Evolutionary conservation across 2,797 vertebrate species (phyloP).

Genomic region (Syndactyla subalaris): DNA sequence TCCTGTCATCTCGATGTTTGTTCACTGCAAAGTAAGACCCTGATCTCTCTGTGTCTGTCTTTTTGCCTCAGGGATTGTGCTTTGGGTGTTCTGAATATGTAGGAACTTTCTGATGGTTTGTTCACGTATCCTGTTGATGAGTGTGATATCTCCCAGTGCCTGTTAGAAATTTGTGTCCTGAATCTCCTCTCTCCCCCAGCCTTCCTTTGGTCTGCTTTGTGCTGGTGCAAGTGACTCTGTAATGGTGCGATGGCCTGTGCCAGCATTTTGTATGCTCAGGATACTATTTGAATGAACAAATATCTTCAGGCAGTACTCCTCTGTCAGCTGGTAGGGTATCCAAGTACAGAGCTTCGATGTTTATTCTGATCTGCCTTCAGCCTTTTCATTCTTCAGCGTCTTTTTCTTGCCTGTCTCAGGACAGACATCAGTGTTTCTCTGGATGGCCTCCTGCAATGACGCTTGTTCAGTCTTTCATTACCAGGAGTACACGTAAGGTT

Average conservation of each 20-base stretch:
- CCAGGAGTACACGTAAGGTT: background rate
- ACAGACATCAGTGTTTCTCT: background rate
- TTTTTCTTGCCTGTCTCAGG: background rate
- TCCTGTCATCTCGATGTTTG: background rate
- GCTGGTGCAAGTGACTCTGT: background rate
- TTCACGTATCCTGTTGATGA: fast-evolving
- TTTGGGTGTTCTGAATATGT: background rate
- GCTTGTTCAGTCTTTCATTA: background rate
- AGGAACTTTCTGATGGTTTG: background rate
- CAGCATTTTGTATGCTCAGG: background rate
- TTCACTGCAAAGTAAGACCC: background rate
- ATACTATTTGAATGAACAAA: background rate
- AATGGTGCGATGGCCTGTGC: fast-evolving
- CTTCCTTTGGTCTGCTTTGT: background rate
- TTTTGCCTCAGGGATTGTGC: background rate
- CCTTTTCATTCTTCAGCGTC: background rate
- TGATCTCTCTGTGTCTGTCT: background rate
- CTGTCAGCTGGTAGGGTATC: background rate
- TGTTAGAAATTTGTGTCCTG: background rate
- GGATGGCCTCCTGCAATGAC: background rate
- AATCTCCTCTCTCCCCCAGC: background rate
- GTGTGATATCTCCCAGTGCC: background rate
- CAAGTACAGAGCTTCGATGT: fast-evolving
- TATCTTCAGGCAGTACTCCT: background rate
- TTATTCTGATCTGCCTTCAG: background rate